Conservation (phyloP, 2,888 invertebrate genomes). For the Drosophila conformis region DNA sequence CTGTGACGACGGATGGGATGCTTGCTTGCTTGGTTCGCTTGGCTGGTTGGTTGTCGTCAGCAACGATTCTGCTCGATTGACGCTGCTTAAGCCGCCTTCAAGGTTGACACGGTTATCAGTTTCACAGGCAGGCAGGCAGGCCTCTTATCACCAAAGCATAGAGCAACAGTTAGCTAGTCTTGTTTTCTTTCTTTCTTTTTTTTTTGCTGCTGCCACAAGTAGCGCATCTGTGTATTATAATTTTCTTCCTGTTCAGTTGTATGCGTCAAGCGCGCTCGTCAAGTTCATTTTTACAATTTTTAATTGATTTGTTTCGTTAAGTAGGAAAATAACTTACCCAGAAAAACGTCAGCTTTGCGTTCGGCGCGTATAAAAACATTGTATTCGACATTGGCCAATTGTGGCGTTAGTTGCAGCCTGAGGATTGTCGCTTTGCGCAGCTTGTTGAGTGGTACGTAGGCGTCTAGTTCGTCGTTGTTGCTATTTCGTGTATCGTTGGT, state of each 20-base stretch:
- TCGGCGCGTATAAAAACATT: conserved; percentile 83
- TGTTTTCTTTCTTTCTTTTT: not conserved
- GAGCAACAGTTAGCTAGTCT: conserved; percentile 24
- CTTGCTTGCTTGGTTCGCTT: not conserved
- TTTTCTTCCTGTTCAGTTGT: conserved; percentile 34
- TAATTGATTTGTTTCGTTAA: conserved; percentile 9
- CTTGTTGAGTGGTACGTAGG: conserved; percentile 82
- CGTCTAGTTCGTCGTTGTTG: conserved; percentile 77
- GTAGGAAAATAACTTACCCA: conserved; percentile 73
- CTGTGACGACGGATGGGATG: conserved; percentile 5
- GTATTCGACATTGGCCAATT: conserved; percentile 65
- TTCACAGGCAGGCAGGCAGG: not conserved
- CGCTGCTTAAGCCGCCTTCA: conserved; percentile 38
- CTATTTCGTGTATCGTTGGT: conserved; percentile 54
- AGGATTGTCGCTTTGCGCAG: conserved; percentile 77
- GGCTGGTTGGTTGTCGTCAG: conserved; percentile 49
- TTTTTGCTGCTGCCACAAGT: conserved; percentile 2
- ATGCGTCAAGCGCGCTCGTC: conserved; percentile 30
- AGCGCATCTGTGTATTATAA: conserved; percentile 33
- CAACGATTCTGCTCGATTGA: conserved; percentile 43
- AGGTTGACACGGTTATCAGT: conserved; percentile 75
- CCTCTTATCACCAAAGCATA: conserved; percentile 43
- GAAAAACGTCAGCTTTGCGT: conserved; percentile 82
- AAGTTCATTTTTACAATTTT: conserved; percentile 30
- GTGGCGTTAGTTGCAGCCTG: conserved; percentile 80